Evolutionary conservation across 2,797 vertebrate genomes (phyloP).

Genomic region (Cephalopachus bancanus): DNA sequence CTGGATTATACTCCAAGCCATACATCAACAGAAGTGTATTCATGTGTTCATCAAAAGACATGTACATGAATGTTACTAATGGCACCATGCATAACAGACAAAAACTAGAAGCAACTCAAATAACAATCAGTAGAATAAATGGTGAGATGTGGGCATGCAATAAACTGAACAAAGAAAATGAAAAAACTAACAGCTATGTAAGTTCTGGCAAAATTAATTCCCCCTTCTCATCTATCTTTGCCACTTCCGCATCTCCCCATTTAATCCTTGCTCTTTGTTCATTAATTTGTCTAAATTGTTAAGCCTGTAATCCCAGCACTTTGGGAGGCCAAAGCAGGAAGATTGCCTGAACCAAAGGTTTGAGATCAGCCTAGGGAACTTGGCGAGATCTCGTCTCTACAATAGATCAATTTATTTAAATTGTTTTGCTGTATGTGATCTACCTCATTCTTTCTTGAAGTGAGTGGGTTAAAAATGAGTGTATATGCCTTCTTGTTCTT

Average conservation of each 20-base stretch:
- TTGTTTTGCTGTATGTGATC: background rate
- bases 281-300: background rate
- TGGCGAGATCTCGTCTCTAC: too few species aligned
- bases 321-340: too few species aligned
- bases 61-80: background rate
- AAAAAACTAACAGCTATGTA: background rate
- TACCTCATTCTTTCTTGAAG: background rate
- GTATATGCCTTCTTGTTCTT: background rate
- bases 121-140: background rate
- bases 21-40: background rate
- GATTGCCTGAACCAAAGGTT: too few species aligned
- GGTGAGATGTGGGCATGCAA: background rate
- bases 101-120: background rate
- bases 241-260: background rate
- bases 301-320: too few species aligned
- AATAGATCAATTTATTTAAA: background rate
- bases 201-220: background rate
- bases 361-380: too few species aligned
- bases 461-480: background rate
- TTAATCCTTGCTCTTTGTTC: background rate
- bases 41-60: background rate
- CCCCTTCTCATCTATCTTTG: background rate
- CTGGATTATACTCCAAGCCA: background rate
- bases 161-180: background rate
- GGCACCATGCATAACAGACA: background rate